phyloP scores from a whole-genome alignment of 2,888 invertebrate species.

The Laspeyria flexula region DNA sequence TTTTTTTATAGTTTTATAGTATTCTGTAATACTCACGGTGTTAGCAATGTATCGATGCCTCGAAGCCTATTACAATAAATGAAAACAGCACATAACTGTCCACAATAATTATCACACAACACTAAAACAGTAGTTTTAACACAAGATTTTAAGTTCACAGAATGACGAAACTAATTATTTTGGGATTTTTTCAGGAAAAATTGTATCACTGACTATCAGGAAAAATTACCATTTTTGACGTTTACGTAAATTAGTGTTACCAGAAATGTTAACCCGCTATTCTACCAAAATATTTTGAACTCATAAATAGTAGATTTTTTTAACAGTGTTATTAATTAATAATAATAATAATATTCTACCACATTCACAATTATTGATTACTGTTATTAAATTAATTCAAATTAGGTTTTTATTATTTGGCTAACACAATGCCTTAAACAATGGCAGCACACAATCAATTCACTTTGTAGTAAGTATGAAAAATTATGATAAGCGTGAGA shows the following conservation, averaged over 20 bases:
- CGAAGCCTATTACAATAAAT: constrained; percentile 38
- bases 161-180: constrained; percentile 46
- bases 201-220: constrained; percentile 41
- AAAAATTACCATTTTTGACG: constrained; percentile 70
- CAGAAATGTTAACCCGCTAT: no score
- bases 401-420: no score
- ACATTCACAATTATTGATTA: no score
- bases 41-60: constrained; percentile 46
- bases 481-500: no score
- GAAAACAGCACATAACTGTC: constrained; percentile 48
- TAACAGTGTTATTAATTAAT: no score
- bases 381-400: no score
- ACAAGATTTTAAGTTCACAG: constrained; percentile 44
- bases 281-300: no score
- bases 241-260: constrained; percentile 45
- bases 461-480: no score
- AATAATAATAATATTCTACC: no score
- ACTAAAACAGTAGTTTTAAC: constrained; percentile 42
- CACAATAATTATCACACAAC: constrained; percentile 48
- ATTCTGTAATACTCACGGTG: constrained; percentile 33
- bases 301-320: no score
- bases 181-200: constrained; percentile 49
- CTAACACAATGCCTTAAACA: no score
- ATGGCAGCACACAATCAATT: no score
- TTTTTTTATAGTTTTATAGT: constrained; percentile 19